phyloP scores from a whole-genome alignment of 2,797 vertebrate genomes.

The Centroberyx gerrardi region DNA sequence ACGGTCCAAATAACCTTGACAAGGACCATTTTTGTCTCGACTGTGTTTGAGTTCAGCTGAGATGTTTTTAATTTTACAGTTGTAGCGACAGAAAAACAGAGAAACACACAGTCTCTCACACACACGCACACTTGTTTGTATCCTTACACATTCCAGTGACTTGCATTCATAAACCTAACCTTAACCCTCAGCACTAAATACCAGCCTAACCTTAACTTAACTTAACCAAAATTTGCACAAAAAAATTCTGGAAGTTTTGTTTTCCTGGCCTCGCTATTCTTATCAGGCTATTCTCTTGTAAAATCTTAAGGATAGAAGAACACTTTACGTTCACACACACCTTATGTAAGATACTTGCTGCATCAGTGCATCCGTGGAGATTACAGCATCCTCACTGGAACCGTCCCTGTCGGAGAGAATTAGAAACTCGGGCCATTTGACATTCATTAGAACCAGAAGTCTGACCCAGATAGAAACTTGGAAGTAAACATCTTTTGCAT shows the following conservation, averaged over 20 bases:
- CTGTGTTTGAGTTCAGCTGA: background rate
- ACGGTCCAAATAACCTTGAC: constrained; percentile 9
- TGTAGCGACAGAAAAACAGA: background rate
- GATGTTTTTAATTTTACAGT: constrained; percentile 13
- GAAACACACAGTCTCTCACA: background rate
- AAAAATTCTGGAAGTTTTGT: too few relatives aligned
- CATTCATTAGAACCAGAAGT: constrained; percentile 18
- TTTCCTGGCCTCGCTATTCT: too few relatives aligned
- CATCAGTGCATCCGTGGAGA: background rate
- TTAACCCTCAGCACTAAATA: too few relatives aligned
- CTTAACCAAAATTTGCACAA: too few relatives aligned
- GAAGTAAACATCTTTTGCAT: constrained; percentile 9
- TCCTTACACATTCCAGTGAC: background rate
- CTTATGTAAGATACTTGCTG: background rate
- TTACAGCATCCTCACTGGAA: background rate
- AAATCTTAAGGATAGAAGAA: too few relatives aligned
- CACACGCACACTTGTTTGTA: background rate
- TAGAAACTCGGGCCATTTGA: background rate
- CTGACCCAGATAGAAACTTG: background rate
- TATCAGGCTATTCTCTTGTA: too few relatives aligned
- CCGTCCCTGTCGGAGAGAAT: background rate
- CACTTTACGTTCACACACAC: background rate
- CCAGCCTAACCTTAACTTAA: too few relatives aligned
- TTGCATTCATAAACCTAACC: background rate
- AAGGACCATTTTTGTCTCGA: background rate